phyloP scores from a whole-genome alignment of 2,113 vertebrate genomes.

The Antechinus flavipes region DNA sequence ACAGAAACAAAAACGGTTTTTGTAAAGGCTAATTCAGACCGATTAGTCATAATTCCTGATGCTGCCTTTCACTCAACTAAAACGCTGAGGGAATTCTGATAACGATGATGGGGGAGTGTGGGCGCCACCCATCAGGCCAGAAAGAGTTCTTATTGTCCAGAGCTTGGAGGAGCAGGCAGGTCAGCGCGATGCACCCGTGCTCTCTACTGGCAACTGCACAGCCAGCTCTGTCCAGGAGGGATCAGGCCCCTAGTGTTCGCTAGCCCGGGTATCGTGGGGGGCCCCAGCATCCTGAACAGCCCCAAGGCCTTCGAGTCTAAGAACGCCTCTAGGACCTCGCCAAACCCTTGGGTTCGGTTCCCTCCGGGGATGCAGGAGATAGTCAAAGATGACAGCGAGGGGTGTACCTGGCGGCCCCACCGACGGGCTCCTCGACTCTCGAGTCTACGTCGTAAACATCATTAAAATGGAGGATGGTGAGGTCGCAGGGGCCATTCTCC shows the following conservation, averaged over 20 bases:
- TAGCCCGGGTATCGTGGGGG: too few species aligned
- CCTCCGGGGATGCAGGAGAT: rapidly evolving
- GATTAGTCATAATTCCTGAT: background rate
- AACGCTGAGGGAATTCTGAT: background rate
- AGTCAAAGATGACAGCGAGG: background rate
- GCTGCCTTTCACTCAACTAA: background rate
- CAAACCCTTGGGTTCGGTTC: background rate
- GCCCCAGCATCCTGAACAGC: too few species aligned
- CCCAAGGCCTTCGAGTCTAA: background rate
- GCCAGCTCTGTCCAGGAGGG: too few species aligned
- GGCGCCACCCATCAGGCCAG: too few species aligned
- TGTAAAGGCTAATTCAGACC: background rate
- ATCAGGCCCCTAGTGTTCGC: background rate
- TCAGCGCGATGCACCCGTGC: too few species aligned
- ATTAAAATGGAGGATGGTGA: conserved; percentile 71
- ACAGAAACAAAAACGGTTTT: background rate
- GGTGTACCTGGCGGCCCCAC: conserved; percentile 61
- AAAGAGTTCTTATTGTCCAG: too few species aligned
- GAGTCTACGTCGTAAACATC: conserved; percentile 64
- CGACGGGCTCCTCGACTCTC: conserved; percentile 43
- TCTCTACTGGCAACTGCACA: background rate
- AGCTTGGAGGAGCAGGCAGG: background rate
- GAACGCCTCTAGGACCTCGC: background rate
- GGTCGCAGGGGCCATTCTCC: background rate
- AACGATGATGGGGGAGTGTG: background rate